Evolutionary conservation across 1,140 invertebrate genomes (phyloP).

Genomic region (Magallana gigas): DNA sequence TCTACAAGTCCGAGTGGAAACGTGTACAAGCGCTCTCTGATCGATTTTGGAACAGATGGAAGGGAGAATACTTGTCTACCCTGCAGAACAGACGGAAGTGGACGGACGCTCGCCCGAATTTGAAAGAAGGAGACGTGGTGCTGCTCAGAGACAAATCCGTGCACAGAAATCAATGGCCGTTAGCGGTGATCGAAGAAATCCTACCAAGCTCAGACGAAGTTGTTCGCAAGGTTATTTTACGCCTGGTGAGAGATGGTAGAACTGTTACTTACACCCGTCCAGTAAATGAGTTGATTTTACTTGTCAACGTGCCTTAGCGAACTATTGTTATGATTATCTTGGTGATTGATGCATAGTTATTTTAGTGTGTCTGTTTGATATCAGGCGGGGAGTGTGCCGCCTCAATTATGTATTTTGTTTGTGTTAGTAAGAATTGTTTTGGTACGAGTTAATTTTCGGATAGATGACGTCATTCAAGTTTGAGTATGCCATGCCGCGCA

Average conservation of each 20-base stretch:
- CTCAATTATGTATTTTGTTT: too few species aligned
- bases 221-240: background rate
- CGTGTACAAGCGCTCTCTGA: constrained; percentile 39
- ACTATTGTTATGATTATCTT: background rate
- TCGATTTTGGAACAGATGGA: constrained; percentile 49
- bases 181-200: background rate
- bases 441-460: too few species aligned
- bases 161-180: background rate
- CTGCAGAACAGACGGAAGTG: constrained; percentile 48
- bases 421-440: too few species aligned
- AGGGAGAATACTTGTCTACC: constrained; percentile 1
- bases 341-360: background rate
- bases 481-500: too few species aligned
- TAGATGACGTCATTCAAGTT: too few species aligned
- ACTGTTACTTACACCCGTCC: background rate
- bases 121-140: constrained; percentile 50
- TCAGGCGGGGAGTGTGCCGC: constrained; percentile 27
- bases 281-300: background rate
- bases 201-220: constrained; percentile 1
- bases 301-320: background rate
- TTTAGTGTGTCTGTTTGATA: too few species aligned
- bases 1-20: constrained; percentile 50
- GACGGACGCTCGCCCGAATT: background rate
- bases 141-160: constrained; percentile 28
- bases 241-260: background rate